Evolutionary conservation across 2,888 invertebrate species (phyloP), one percentile per base, ranked within the genome.

Genomic region (Drosophila demipolita): DNA sequence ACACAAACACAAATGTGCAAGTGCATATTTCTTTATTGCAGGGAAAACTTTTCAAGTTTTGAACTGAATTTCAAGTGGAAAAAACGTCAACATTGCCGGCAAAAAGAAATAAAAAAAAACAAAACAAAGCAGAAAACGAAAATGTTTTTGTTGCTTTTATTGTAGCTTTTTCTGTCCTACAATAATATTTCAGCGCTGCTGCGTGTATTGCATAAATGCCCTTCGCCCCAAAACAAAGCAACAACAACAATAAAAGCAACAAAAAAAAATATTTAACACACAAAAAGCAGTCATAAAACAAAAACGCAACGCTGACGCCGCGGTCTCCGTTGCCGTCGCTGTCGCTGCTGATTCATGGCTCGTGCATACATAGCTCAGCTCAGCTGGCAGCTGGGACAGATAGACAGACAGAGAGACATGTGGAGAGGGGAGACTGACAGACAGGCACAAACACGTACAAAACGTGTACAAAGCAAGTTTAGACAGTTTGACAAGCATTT

Each of bases 151-250:
- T 29, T 58, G 3, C 23, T 23, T 23, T 23, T 55, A 29, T 26
- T 57, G 36, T 59, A 58, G 53, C 32, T 63, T 35, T 33, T 62
- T 53, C 55, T 74, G 75, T 66, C 55, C 64, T 55, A 77, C 77
- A 78, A 80, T 76, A 72, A 77, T 80, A 76, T 61, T 60, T 67
- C 38, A 54, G 54, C n/a, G 40, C n/a, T 73, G 40, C n/a, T 73
- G 66, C 50, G 73, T 52, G 53, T 74, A 67, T 70, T 80, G 81
- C 76, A 76, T 69, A 80, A 76, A 79, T 58, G 66, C 66, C 80
- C 75, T 52, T 57, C 65, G 52, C 20, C 60, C 29, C 48, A 50
- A 50, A 45, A 55, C 55, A 55, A 55, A 23, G 17, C 23, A 57
- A 45, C 45, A 20, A 50, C 40, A 52, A 49, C 33, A 54, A 48